Evolutionary conservation across 2,888 invertebrate species (phyloP).

Genomic region (Drosophila paracracens): DNA sequence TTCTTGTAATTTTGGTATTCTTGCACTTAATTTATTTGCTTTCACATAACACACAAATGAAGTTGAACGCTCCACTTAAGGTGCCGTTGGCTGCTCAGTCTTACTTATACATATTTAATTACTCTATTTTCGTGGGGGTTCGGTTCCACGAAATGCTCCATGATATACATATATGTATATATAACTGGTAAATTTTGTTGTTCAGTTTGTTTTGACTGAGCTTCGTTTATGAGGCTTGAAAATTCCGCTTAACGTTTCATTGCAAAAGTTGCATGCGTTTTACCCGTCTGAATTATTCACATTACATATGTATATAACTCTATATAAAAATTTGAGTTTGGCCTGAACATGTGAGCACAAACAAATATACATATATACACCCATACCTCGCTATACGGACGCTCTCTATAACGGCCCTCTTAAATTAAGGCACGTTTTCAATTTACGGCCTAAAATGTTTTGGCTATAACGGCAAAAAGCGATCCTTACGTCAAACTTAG

Average conservation of each 20-base stretch:
- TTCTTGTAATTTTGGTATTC: constrained; percentile 4
- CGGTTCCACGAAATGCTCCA: constrained; percentile 33
- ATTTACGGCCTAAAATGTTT: no score
- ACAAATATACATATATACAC: not conserved
- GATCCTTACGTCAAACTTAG: no score
- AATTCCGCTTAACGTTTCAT: constrained; percentile 48
- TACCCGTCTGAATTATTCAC: constrained; percentile 4
- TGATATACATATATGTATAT: constrained; percentile 4
- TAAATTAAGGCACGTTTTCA: no score
- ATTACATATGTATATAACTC: not conserved
- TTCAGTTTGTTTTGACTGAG: constrained; percentile 3
- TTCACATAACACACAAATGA: constrained; percentile 51
- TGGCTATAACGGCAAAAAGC: no score
- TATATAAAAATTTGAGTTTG: not conserved
- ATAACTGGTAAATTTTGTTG: not conserved
- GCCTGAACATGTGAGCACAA: not conserved
- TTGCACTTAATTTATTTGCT: constrained; percentile 27
- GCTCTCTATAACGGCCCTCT: no score
- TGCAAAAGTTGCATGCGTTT: constrained; percentile 46
- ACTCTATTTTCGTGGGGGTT: constrained; percentile 51
- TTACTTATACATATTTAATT: constrained; percentile 56
- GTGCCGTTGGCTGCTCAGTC: constrained; percentile 19
- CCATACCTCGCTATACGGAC: no score
- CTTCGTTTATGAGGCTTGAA: constrained; percentile 55
- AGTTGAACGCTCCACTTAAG: constrained; percentile 71